These are phyloP conservation scores for Montipora sp. DNA, from an alignment of 64 coral and sea anemone species.

Conservation along the genomic window DNA sequence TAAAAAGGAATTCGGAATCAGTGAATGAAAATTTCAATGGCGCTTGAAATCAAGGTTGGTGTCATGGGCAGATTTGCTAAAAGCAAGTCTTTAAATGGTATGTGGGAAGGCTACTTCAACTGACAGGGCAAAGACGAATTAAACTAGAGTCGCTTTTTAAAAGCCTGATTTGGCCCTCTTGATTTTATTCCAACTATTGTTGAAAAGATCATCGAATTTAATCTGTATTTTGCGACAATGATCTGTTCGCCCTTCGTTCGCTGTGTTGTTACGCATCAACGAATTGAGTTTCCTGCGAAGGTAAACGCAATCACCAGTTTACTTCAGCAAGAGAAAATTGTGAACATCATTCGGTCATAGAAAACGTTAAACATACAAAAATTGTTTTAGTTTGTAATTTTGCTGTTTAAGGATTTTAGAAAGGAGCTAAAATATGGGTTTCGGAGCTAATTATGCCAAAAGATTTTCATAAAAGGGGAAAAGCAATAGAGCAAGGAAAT, in stretches of 20 bases:
- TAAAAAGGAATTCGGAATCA: not conserved
- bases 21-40: constrained; percentile 2
- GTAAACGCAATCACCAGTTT: not conserved
- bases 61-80: not conserved
- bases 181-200: not conserved
- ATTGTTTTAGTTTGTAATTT: not conserved
- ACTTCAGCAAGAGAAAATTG: not conserved
- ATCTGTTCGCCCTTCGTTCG: not conserved
- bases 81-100: not conserved
- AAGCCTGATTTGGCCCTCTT: not conserved
- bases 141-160: not conserved
- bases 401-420: not conserved
- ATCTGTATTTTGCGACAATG: not conserved
- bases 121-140: not conserved
- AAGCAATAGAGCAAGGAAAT: constrained; percentile 11
- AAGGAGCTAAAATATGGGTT: not conserved
- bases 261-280: constrained; percentile 13
- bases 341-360: not conserved
- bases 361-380: not conserved
- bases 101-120: not conserved
- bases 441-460: not conserved
- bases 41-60: constrained; percentile 20
- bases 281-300: constrained; percentile 51
- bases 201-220: not conserved
- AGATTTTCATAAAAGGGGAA: constrained; percentile 21